Evolutionary conservation across 2,113 vertebrate species (phyloP).

Genomic region (rat (Rattus norvegicus)): GRCr8 NC_086024.1:49126001-49126500

Average conservation of each 20-base stretch:
- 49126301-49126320: no score
- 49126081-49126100: neutral
- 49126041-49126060: neutral
- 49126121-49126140: neutral
- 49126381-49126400: rapidly evolving
- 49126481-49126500: neutral
- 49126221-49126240: rapidly evolving
- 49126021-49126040: neutral
- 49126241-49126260: rapidly evolving
- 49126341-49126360: no score
- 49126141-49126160: neutral
- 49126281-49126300: rapidly evolving
- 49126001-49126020: neutral
- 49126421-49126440: neutral
- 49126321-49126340: no score
- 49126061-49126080: no score
- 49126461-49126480: neutral
- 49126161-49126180: neutral
- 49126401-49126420: neutral
- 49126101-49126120: neutral
- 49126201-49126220: rapidly evolving
- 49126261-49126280: rapidly evolving
- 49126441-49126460: neutral
- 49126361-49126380: neutral
- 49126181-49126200: neutral